Evolutionary conservation across 2,888 invertebrate species (phyloP).

Genomic region (Amorpha juglandis): DNA sequence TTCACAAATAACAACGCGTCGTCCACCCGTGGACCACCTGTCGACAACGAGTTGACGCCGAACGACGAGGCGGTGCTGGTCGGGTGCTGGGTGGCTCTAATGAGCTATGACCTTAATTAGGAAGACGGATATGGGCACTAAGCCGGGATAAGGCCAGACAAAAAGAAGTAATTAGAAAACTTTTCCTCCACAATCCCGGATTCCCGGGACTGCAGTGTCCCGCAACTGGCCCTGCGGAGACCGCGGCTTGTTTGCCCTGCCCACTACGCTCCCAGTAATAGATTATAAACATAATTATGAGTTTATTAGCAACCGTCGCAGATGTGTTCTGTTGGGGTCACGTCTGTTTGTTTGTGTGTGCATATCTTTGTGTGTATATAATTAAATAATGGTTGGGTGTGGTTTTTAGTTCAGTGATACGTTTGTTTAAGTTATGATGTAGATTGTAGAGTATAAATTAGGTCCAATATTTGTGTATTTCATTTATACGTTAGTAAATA

Average conservation of each 20-base stretch:
- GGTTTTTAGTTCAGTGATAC: neutral
- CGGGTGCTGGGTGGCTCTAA: too few relatives aligned
- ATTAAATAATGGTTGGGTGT: neutral
- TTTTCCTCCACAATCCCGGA: neutral
- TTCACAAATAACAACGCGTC: too few relatives aligned
- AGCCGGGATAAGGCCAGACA: too few relatives aligned
- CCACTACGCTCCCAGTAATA: conserved; percentile 50
- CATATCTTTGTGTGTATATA: conserved; percentile 1
- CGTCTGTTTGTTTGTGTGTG: conserved; percentile 15
- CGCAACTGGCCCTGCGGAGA: neutral
- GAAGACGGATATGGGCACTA: too few relatives aligned
- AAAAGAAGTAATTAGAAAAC: neutral
- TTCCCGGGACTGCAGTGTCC: neutral
- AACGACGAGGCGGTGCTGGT: too few relatives aligned
- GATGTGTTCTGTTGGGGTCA: conserved; percentile 46
- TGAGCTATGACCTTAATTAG: too few relatives aligned
- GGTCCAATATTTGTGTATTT: too few relatives aligned
- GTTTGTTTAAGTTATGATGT: neutral
- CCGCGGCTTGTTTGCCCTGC: conserved; percentile 28
- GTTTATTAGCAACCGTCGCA: conserved; percentile 70
- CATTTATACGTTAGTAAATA: too few relatives aligned
- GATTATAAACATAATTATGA: conserved; percentile 75
- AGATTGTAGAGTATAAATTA: neutral
- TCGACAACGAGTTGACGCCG: too few relatives aligned
- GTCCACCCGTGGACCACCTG: too few relatives aligned